phyloP scores from a whole-genome alignment of 2,888 invertebrate species.

The Leucoptera coffeella region DNA sequence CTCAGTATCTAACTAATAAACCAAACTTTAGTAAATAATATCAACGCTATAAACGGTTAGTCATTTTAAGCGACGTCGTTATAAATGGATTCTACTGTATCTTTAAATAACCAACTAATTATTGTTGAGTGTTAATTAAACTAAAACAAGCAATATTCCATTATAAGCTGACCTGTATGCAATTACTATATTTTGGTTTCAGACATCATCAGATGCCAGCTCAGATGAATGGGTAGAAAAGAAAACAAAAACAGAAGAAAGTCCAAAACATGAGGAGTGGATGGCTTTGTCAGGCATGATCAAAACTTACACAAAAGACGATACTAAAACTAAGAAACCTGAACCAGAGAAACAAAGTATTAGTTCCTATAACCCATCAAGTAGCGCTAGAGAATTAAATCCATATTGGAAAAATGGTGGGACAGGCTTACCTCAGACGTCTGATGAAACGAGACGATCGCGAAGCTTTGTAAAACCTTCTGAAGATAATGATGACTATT shows the following conservation, averaged over 20 bases:
- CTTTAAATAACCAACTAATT: too few species aligned
- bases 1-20: too few species aligned
- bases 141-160: too few species aligned
- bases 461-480: constrained; percentile 30
- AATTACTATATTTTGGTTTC: too few species aligned
- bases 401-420: constrained; percentile 92
- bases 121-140: too few species aligned
- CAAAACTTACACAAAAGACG: constrained; percentile 37
- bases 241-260: constrained; percentile 9
- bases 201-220: constrained; percentile 25
- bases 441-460: constrained; percentile 24
- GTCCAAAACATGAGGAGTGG: constrained; percentile 65
- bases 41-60: too few species aligned
- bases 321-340: constrained; percentile 37
- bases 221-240: constrained; percentile 62
- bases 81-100: too few species aligned
- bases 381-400: constrained; percentile 74
- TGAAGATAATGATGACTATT: constrained; percentile 15
- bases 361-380: constrained; percentile 62
- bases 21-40: too few species aligned
- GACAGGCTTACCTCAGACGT: constrained; percentile 64
- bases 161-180: too few species aligned
- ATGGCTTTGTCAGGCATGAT: constrained; percentile 61
- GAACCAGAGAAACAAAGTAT: constrained; percentile 46
- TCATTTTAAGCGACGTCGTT: too few species aligned